phyloP scores from a whole-genome alignment of 2,888 invertebrate species.

The Ophioninae sp. region DNA sequence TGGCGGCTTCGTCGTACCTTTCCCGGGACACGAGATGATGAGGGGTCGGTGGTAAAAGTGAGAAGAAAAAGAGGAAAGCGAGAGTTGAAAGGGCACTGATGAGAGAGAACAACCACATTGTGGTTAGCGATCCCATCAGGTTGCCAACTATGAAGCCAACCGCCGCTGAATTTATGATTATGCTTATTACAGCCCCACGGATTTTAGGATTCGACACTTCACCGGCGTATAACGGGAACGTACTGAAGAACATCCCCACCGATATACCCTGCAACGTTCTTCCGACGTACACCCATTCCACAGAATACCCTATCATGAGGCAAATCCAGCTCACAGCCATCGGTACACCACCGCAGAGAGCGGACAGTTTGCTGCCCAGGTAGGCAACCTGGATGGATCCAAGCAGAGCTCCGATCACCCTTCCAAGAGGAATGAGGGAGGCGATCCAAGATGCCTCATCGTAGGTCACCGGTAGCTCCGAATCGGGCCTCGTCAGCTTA shows the following conservation, averaged over 20 bases:
- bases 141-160: conserved; percentile 52
- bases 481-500: conserved; percentile 64
- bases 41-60: conserved; percentile 46
- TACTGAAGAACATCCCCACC: conserved; percentile 61
- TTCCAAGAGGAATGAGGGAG: conserved; percentile 71
- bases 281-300: conserved; percentile 68
- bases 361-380: conserved; percentile 70
- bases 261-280: conserved; percentile 65
- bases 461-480: conserved; percentile 65
- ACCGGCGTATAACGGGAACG: conserved; percentile 69
- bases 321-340: conserved; percentile 68
- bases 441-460: conserved; percentile 74
- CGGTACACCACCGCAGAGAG: conserved; percentile 66
- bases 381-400: conserved; percentile 67
- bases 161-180: conserved; percentile 54
- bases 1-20: conserved; percentile 61
- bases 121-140: conserved; percentile 54
- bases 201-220: conserved; percentile 70
- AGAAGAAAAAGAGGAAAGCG: conserved; percentile 48
- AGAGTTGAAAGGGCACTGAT: conserved; percentile 58
- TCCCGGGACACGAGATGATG: conserved; percentile 60
- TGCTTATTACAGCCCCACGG: conserved; percentile 65
- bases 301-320: conserved; percentile 65
- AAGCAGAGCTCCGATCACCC: conserved; percentile 69
- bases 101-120: conserved; percentile 58